phyloP scores from a whole-genome alignment of 2,113 vertebrate species.

The Ophthalmolycus amberensis region DNA sequence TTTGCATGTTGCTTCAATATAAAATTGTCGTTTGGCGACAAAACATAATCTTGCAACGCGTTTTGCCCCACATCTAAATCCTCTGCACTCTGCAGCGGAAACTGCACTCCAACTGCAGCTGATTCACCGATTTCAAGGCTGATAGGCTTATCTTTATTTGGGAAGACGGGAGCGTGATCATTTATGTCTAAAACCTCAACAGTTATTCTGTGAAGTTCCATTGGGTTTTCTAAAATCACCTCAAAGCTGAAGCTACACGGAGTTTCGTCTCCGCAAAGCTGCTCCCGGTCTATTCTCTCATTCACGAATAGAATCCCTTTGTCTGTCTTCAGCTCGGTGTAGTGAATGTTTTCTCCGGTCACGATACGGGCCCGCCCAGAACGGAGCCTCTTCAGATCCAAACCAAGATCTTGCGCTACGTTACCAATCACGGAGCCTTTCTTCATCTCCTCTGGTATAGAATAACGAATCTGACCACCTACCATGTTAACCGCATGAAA shows the following conservation, averaged over 20 bases:
- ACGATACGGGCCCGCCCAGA: slow-evolving; percentile 77
- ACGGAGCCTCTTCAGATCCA: slow-evolving; percentile 73
- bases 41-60: slow-evolving; percentile 45
- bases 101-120: background rate
- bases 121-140: slow-evolving; percentile 69
- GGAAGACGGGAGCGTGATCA: slow-evolving; percentile 61
- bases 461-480: slow-evolving; percentile 36
- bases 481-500: slow-evolving; percentile 1
- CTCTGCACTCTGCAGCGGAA: background rate
- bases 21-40: slow-evolving; percentile 65
- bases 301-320: slow-evolving; percentile 71
- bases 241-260: slow-evolving; percentile 74
- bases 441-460: slow-evolving; percentile 15
- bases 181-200: slow-evolving; percentile 56
- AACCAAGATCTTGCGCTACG: slow-evolving; percentile 81
- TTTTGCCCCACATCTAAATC: slow-evolving; percentile 16
- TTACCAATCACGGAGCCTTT: slow-evolving; percentile 73
- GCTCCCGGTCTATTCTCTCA: slow-evolving; percentile 74
- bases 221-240: slow-evolving; percentile 74
- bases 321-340: slow-evolving; percentile 71
- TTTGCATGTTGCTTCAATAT: slow-evolving; percentile 52
- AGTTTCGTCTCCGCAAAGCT: slow-evolving; percentile 55
- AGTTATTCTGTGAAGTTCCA: slow-evolving; percentile 57
- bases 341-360: slow-evolving; percentile 60
- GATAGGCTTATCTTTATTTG: slow-evolving; percentile 34